Base-by-base conservation (phyloP, 2,888 invertebrate genomes). In the Drosophila greeni region DNA sequence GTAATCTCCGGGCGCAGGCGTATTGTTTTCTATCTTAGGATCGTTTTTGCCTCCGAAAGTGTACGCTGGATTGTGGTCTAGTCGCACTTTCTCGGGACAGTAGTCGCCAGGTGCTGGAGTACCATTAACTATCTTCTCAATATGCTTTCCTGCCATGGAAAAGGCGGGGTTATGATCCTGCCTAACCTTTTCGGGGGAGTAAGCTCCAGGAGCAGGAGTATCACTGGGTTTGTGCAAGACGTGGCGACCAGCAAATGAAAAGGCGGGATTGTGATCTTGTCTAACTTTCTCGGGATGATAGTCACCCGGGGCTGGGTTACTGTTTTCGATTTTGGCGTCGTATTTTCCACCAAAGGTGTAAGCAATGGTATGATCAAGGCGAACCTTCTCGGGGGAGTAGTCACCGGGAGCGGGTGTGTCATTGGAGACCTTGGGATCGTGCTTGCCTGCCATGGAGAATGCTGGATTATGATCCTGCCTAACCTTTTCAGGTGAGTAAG, bases 211-310 rank as follows among this genome's bases (percentile, higher is more conserved):
- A 8, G 87, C 90, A 9, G 86, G 85, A 3, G 74, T 76, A 3
- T 73, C 73, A 39, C 72, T 83, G 60, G 87, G 88, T 57, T 89
- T 90, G n/a, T n/a, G n/a, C n/a, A n/a, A 59, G 23, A 86, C 70
- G 12, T 81, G 78, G 1, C 72, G 76, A 1, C 84, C 85, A n/a
- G 76, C 76, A 76, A 93, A 91, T 26, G 90, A 90, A 75, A 89
- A 92, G 52, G 90, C 89, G 3, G 92, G 92, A 11, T 89, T 89
- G 5, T 88, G 86, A 56, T 88, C 86, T 3, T 85, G 74, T 26
- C 88, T 84, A 1, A 89, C 89, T 62, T 91, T 92, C 70, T 92
- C 91, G 0, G 91, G 91, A 45, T 86, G 89, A 73, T 92, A 92
- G n/a, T 88, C 89, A 42, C 92, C 91, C 0, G 92, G 92, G 11